These are phyloP conservation scores for Lophotriccus pileatus DNA, from an alignment of 2,797 vertebrate species.

Conservation along the genomic window DNA sequence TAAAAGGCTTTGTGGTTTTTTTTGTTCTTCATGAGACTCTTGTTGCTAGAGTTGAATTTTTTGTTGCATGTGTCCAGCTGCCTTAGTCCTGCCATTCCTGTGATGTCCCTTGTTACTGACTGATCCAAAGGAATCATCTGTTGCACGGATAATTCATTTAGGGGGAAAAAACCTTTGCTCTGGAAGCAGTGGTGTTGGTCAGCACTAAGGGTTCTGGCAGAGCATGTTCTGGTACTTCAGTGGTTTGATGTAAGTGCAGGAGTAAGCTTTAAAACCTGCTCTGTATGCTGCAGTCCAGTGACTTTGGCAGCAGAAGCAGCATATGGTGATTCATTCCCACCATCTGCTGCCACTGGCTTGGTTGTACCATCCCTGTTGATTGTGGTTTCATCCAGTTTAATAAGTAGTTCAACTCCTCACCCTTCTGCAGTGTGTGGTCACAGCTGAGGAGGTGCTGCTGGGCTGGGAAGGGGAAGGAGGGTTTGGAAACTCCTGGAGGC, in stretches of 20 bases:
- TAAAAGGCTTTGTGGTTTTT: not conserved
- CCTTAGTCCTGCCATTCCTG: not conserved
- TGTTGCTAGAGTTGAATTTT: not conserved
- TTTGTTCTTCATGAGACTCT: accelerated
- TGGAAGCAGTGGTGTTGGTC: not conserved
- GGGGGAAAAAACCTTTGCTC: not conserved
- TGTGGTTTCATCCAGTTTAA: not conserved
- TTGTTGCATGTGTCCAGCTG: not conserved
- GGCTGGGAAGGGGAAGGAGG: not conserved
- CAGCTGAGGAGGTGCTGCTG: not conserved
- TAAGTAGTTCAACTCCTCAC: accelerated
- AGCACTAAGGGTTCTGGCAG: not conserved
- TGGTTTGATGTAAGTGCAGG: not conserved
- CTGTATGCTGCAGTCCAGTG: not conserved
- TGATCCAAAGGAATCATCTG: not conserved
- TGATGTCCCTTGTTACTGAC: not conserved
- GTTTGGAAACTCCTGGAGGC: not conserved
- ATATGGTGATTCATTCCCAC: not conserved
- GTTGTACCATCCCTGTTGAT: not conserved
- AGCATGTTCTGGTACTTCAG: not conserved
- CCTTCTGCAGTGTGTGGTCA: not conserved
- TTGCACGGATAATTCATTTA: not conserved
- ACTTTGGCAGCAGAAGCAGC: not conserved
- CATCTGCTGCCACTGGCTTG: not conserved
- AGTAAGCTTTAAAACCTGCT: not conserved